Conservation (phyloP, 2,113 vertebrate genomes). For the Cacatua alba region DNA sequence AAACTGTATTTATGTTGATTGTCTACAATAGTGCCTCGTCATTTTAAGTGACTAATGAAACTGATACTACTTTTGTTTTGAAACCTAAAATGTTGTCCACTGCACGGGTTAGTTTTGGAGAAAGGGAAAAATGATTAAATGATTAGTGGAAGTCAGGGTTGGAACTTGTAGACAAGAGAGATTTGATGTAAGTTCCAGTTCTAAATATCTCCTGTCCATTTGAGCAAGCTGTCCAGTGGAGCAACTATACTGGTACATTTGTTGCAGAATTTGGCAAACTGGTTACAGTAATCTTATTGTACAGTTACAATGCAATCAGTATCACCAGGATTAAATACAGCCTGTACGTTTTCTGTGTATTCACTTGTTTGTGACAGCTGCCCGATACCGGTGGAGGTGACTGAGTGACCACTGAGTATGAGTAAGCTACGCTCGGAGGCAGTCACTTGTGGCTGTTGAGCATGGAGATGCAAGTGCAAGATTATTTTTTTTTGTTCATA, state of each 20-base stretch:
- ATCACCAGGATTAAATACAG: background rate
- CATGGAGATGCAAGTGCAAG: rapidly evolving
- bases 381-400: background rate
- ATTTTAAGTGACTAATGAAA: background rate
- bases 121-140: background rate
- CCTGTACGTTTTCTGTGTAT: rapidly evolving
- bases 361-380: background rate
- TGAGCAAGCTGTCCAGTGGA: background rate
- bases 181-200: background rate
- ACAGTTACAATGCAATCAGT: background rate
- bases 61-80: background rate
- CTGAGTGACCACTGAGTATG: too few species aligned
- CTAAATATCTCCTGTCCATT: background rate
- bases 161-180: background rate
- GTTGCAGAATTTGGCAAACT: background rate
- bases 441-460: background rate
- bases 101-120: background rate
- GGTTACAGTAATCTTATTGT: background rate
- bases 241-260: background rate
- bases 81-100: background rate
- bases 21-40: background rate
- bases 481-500: background rate
- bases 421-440: rapidly evolving
- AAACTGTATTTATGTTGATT: slow-evolving; percentile 4
- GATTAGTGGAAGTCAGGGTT: background rate